Conservation (phyloP, 2,888 invertebrate genomes). For the Dysmachus trigonus region DNA sequence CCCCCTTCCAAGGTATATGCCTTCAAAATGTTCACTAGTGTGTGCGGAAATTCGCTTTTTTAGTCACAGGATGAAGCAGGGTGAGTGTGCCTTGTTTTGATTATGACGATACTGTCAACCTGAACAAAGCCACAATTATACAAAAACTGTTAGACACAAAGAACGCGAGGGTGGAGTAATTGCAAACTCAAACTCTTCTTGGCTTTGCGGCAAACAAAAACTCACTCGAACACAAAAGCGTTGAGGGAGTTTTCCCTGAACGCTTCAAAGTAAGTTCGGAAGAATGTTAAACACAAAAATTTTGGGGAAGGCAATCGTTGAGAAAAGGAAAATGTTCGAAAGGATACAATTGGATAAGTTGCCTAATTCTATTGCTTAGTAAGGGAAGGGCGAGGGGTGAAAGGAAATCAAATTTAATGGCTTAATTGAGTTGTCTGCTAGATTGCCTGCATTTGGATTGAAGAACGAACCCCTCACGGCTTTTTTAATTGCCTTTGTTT, state of each 20-base stretch:
- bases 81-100: neutral
- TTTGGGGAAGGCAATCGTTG: constrained; percentile 5
- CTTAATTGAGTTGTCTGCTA: constrained; percentile 37
- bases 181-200: constrained; percentile 19
- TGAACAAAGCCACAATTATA: neutral
- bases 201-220: constrained; percentile 6
- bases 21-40: neutral
- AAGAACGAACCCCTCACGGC: neutral
- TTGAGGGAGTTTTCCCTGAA: neutral
- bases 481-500: constrained; percentile 23
- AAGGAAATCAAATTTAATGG: constrained; percentile 27
- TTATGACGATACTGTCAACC: neutral
- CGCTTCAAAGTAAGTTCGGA: neutral
- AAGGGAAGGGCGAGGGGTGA: neutral
- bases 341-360: constrained; percentile 32
- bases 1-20: neutral
- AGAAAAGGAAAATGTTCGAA: constrained; percentile 8
- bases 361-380: neutral
- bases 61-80: neutral
- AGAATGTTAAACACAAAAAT: neutral
- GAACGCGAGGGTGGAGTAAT: neutral
- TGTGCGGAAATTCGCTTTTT: neutral
- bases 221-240: neutral
- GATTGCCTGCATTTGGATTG: constrained; percentile 12
- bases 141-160: neutral